phyloP scores from a whole-genome alignment of 2,113 vertebrate species.

The Chaetorhynchus papuensis region DNA sequence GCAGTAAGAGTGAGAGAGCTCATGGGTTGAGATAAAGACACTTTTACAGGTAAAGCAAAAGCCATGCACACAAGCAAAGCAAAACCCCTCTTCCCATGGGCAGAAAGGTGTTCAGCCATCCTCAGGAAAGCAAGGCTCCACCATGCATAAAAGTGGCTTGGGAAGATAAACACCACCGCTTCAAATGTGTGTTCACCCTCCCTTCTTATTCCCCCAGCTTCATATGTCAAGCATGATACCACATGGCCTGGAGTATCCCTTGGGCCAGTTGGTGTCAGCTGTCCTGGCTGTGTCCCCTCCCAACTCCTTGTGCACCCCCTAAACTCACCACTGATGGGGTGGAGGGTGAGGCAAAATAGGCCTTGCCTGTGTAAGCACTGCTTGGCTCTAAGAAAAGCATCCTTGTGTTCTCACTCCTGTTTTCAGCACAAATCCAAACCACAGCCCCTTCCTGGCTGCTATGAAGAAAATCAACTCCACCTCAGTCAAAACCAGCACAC shows the following conservation, averaged over 20 bases:
- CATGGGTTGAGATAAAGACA: neutral
- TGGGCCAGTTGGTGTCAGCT: neutral
- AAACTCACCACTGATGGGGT: neutral
- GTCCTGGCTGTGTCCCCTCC: neutral
- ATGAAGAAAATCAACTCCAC: neutral
- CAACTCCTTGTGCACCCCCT: neutral
- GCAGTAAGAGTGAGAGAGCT: neutral
- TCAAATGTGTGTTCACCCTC: neutral
- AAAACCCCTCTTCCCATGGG: neutral
- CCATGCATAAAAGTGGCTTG: neutral
- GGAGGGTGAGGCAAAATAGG: neutral
- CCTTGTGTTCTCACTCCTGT: neutral
- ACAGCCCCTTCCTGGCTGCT: neutral
- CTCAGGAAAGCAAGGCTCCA: neutral
- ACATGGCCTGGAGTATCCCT: neutral
- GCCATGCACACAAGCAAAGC: neutral
- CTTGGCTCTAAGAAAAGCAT: neutral
- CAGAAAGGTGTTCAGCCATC: neutral
- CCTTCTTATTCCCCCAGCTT: neutral
- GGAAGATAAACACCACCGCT: neutral
- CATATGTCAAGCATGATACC: neutral
- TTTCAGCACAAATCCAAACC: neutral
- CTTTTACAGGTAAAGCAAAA: neutral
- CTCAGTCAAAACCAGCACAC: neutral
- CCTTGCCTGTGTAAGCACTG: neutral